Conservation (phyloP, 2,888 invertebrate genomes). For the Steinernema hermaphroditum region DNA sequence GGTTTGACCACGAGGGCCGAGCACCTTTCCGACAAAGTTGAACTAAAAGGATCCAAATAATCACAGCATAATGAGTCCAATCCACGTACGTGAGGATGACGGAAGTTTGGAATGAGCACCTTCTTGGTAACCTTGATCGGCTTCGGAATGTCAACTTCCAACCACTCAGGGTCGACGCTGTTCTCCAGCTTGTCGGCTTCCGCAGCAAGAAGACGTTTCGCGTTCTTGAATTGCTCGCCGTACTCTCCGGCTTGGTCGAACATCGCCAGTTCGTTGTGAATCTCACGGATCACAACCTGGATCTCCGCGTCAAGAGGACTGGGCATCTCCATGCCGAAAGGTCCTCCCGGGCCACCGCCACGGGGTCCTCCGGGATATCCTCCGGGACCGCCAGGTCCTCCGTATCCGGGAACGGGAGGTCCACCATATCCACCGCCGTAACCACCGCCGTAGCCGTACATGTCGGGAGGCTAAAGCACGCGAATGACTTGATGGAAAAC, state of each 20-base stretch:
- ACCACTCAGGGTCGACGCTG: conserved; percentile 65
- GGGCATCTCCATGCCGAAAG: conserved; percentile 36
- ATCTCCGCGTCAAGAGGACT: conserved; percentile 64
- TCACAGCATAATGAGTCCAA: too few species aligned
- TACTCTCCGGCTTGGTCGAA: conserved; percentile 59
- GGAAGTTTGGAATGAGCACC: conserved; percentile 63
- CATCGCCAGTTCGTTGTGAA: conserved; percentile 55
- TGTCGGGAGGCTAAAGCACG: not conserved
- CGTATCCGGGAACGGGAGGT: conserved; percentile 36
- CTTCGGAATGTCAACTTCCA: conserved; percentile 65
- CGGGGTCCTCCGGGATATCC: conserved; percentile 36
- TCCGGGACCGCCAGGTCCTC: conserved; percentile 28
- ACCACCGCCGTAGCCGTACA: conserved; percentile 35
- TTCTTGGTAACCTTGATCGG: conserved; percentile 65
- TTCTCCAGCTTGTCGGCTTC: conserved; percentile 61
- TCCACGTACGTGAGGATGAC: conserved; percentile 59
- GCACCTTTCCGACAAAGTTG: conserved; percentile 66
- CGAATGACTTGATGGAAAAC: not conserved
- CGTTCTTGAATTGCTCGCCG: conserved; percentile 63
- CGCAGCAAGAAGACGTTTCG: conserved; percentile 56
- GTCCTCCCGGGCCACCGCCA: conserved; percentile 28
- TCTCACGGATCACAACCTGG: conserved; percentile 60
- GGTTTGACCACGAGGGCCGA: conserved; percentile 66
- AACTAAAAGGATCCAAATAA: conserved; percentile 50
- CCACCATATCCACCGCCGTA: conserved; percentile 37